Conservation (phyloP, 2,888 invertebrate genomes). For the Meliscaeva auricollis region DNA sequence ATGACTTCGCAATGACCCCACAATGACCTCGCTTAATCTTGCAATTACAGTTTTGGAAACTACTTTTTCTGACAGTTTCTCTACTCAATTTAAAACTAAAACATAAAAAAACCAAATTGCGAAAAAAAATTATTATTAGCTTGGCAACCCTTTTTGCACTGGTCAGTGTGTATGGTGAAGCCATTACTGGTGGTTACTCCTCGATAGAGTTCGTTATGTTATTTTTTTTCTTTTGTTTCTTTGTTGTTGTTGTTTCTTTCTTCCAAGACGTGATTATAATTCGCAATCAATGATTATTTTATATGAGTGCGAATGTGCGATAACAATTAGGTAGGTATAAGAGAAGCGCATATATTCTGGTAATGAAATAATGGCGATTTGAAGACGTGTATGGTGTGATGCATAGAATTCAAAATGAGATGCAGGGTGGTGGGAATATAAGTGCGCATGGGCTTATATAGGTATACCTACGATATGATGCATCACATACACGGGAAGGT, state of each 20-base stretch:
- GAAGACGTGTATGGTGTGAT: conserved; percentile 54
- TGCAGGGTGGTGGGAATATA: conserved; percentile 37
- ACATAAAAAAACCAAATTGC: background rate
- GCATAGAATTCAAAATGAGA: conserved; percentile 61
- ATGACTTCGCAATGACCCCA: too few species aligned
- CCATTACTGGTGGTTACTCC: conserved; percentile 8
- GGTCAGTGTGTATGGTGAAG: background rate
- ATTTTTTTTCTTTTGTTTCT: background rate
- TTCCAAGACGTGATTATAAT: conserved; percentile 62
- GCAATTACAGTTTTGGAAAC: too few species aligned
- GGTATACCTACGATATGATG: background rate
- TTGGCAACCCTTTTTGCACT: background rate
- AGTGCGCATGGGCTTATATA: conserved; percentile 42
- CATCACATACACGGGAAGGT: conserved; percentile 51
- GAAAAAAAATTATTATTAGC: background rate
- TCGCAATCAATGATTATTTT: conserved; percentile 57
- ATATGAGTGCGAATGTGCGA: conserved; percentile 70
- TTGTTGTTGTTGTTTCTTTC: background rate
- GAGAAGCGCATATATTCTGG: conserved; percentile 48
- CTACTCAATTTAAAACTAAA: too few species aligned
- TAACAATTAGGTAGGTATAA: conserved; percentile 56
- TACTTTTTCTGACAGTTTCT: too few species aligned
- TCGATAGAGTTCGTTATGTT: background rate
- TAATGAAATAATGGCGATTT: conserved; percentile 63
- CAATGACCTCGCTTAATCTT: too few species aligned